These are phyloP conservation scores for Spheniscus mendiculus DNA, from an alignment of 2,113 vertebrate species.

Conservation along the genomic window DNA sequence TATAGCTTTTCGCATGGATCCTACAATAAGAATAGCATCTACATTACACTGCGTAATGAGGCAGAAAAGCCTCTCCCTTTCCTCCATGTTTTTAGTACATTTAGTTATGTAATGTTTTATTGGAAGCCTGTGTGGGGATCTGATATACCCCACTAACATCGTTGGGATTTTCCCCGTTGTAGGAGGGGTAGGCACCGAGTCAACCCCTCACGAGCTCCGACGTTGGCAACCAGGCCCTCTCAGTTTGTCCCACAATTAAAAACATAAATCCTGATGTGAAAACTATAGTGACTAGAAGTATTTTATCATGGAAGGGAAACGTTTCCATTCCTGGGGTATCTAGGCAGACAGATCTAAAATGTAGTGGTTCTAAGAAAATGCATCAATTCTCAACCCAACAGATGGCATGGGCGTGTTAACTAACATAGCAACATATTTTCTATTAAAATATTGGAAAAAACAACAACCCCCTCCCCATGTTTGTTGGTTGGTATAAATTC, in stretches of 20 bases:
- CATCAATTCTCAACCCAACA: conserved; percentile 71
- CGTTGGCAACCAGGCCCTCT: not conserved
- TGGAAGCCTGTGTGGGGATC: not conserved
- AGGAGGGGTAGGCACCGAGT: not conserved
- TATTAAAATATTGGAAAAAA: conserved; percentile 74
- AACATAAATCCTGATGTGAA: not conserved
- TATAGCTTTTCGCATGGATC: not conserved
- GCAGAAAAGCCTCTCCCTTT: not conserved
- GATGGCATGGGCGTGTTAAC: conserved; percentile 79
- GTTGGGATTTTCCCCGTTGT: not conserved
- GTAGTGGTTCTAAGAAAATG: conserved; percentile 57
- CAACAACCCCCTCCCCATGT: conserved; percentile 62
- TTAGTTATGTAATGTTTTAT: not conserved
- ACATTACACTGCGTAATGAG: not conserved
- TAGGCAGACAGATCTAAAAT: conserved; percentile 54
- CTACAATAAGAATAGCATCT: not conserved
- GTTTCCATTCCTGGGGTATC: conserved; percentile 25
- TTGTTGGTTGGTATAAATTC: conserved; percentile 74
- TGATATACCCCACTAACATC: not conserved
- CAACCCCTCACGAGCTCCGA: not conserved
- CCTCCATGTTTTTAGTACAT: not conserved
- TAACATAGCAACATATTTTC: conserved; percentile 78
- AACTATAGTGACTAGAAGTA: not conserved
- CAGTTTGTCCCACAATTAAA: not conserved
- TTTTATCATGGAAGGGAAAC: not conserved